phyloP scores from a whole-genome alignment of 1,140 invertebrate genomes.

The Dendrolimus kikuchii region DNA sequence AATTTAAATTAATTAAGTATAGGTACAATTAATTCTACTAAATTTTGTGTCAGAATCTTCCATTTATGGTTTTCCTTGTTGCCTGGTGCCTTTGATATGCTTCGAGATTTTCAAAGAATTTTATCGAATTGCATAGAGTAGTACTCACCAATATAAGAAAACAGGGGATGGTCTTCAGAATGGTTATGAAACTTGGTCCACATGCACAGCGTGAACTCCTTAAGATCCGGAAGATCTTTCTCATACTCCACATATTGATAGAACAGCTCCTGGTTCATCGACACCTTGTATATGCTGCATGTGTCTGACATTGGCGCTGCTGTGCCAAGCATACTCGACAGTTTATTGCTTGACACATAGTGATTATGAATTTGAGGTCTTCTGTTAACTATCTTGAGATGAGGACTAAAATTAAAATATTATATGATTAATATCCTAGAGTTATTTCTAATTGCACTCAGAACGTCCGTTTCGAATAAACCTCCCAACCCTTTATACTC shows the following conservation, averaged over 20 bases:
- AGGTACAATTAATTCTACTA: no score
- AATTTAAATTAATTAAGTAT: no score
- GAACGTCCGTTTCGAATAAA: no score
- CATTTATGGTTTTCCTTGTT: no score
- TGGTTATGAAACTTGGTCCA: conserved; percentile 89
- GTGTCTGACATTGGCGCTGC: conserved; percentile 54
- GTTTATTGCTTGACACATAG: conserved; percentile 28
- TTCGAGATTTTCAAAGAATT: no score
- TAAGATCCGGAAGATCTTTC: conserved; percentile 78
- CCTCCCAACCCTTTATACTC: no score
- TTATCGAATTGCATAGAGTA: not conserved
- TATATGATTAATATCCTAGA: conserved; percentile 1
- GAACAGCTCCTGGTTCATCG: conserved; percentile 77
- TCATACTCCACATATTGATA: conserved; percentile 82
- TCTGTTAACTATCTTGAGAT: conserved; percentile 50
- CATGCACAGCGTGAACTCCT: conserved; percentile 86
- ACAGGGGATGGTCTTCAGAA: conserved; percentile 83
- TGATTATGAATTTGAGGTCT: conserved; percentile 23
- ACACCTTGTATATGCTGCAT: conserved; percentile 79
- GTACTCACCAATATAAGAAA: conserved; percentile 84
- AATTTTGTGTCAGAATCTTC: no score
- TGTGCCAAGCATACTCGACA: conserved; percentile 18
- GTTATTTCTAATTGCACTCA: no score
- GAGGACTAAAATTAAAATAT: conserved; percentile 26
- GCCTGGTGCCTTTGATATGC: no score